Evolutionary conservation across 2,113 vertebrate genomes (phyloP), one percentile per base, ranked within the genome.

Genomic region (Nesogale talazaci): DNA sequence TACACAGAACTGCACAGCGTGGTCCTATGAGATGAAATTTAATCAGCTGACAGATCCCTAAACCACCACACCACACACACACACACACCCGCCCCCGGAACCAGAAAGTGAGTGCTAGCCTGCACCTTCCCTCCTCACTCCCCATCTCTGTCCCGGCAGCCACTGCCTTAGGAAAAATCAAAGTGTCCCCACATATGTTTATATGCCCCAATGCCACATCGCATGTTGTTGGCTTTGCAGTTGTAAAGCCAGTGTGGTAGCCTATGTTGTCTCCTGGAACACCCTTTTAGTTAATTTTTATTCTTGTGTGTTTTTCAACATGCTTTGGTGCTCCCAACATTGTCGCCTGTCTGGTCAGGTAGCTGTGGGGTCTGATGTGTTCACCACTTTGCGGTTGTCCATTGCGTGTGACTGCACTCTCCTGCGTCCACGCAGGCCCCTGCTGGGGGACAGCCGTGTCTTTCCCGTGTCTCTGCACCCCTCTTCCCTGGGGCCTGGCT

Each of bases 141-240:
- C 75, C 77, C 22, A n/a, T 67, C 4, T 22, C 76, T 38, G 11
- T 75, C 38, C 25, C 34, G 70, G 22, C 3, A 87, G 36, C 6
- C 90, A 81, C 10, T 10, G 29, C 31, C 17, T 31, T 20, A 31
- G 15, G n/a, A 31, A 82, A 34, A 78, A 61, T 25, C 17, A 25
- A 34, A 36, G 22, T 72, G 69, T 91, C 87, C 40, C 83, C 46
- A 46, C 17, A 67, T 27, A 25, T 3, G 17, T 4, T 5, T 40
- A 20, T 77, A 29, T n/a, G 19, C 65, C 74, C 31, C 38, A 77
- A 90, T 46, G 84, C 36, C 67, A 56, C 79, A 56, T 36, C 46
- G n/a, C 25, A 83, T 70, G 76, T 78, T 82, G 31, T 40, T 88
- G 76, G 22, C 61, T 72, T 83, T 72, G 84, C 61, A 75, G n/a